These are phyloP conservation scores for Salvelinus sp. DNA, from an alignment of 2,113 vertebrate species.

Conservation along the genomic window DNA sequence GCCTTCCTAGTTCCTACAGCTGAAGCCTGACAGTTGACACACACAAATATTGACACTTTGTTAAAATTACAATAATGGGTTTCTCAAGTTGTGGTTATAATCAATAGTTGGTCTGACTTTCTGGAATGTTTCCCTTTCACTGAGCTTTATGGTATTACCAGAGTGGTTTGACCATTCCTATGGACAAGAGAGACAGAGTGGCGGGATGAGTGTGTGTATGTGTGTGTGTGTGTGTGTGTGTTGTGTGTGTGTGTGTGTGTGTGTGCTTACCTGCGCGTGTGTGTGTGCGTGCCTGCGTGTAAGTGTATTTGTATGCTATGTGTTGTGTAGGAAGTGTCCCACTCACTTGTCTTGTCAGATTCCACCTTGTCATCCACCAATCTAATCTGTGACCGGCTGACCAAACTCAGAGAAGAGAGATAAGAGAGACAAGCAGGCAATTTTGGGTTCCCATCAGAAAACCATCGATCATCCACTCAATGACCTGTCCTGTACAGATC, in stretches of 20 bases:
- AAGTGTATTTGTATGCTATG: too few relatives aligned
- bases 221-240: too few relatives aligned
- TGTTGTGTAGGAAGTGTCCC: conserved; percentile 38
- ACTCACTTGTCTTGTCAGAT: conserved; percentile 55
- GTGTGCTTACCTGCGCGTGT: too few relatives aligned
- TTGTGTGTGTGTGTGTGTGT: too few relatives aligned
- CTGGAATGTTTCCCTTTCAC: background rate
- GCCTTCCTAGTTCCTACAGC: background rate
- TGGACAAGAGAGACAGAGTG: background rate
- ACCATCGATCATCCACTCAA: background rate
- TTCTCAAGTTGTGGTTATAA: background rate
- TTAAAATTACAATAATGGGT: conserved; percentile 1
- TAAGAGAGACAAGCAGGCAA: conserved; percentile 43
- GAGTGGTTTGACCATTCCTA: background rate
- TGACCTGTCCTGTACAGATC: background rate
- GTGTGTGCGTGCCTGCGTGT: too few relatives aligned
- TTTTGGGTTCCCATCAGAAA: conserved; percentile 34
- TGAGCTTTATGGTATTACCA: background rate
- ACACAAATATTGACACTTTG: conserved; percentile 2
- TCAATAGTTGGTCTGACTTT: background rate
- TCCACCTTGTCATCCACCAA: conserved; percentile 52
- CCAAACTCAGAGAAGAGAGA: conserved; percentile 45
- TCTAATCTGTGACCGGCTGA: conserved; percentile 68
- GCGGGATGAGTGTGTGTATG: too few relatives aligned
- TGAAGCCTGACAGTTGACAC: conserved; percentile 5